These are phyloP conservation scores for Julus scanicus DNA, from an alignment of 2,888 invertebrate genomes.

Conservation along the genomic window DNA sequence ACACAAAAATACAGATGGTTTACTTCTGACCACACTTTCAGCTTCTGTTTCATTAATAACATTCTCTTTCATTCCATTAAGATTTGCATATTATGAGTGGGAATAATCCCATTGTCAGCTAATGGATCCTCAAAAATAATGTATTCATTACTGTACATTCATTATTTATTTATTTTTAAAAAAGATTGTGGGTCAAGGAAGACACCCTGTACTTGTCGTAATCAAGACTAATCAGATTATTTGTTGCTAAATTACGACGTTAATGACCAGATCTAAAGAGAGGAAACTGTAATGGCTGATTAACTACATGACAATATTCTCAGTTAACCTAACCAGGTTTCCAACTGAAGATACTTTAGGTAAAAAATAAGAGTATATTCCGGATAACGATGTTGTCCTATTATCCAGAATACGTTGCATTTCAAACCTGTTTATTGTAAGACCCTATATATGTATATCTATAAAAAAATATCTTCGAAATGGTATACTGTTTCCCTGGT, in stretches of 20 bases:
- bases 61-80: not conserved
- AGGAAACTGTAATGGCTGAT: not conserved
- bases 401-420: too few species aligned
- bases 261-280: not conserved
- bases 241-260: not conserved
- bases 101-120: not conserved
- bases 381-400: too few species aligned
- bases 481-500: not conserved
- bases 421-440: too few species aligned
- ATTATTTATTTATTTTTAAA: too few species aligned
- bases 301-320: not conserved
- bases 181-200: not conserved
- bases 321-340: not conserved
- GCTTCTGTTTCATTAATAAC: constrained; percentile 4
- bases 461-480: too few species aligned
- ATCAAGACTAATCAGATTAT: not conserved
- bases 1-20: not conserved
- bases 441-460: too few species aligned
- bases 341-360: not conserved
- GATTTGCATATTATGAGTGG: not conserved
- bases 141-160: not conserved
- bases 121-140: not conserved
- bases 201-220: not conserved
- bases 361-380: too few species aligned
- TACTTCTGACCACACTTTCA: not conserved